Percentiles rank a stretch among this genome's conserved stretches.
Evolutionary conservation across 2,797 vertebrate species (phyloP).

Genomic region (Scleropages formosus): DNA sequence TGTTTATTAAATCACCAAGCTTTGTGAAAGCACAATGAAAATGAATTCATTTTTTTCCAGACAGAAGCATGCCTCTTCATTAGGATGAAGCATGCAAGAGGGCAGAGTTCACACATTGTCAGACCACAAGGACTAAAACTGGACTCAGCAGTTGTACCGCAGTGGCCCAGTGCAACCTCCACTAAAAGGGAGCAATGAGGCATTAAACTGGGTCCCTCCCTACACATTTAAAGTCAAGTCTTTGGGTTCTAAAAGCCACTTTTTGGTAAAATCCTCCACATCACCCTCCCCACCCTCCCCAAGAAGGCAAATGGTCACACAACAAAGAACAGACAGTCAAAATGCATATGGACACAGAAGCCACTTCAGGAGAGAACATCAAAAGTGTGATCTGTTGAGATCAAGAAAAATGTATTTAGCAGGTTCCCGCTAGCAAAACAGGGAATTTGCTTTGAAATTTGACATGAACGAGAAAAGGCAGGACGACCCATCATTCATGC

Average conservation of each 20-base stretch:
- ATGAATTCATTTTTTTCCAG: neutral
- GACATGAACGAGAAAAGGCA: neutral
- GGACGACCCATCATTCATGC: neutral
- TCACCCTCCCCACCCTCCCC: no score
- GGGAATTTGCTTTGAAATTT: neutral
- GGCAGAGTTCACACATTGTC: neutral
- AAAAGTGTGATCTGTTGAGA: neutral
- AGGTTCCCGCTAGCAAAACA: neutral
- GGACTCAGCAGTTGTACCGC: neutral
- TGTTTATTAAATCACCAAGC: neutral
- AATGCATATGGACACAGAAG: neutral
- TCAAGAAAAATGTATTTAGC: neutral
- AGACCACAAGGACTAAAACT: neutral
- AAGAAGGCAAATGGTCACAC: no score
- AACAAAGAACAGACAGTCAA: neutral
- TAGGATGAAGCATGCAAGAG: neutral
- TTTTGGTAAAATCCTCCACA: no score
- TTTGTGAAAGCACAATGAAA: no score
- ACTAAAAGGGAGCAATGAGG: no score
- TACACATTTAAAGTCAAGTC: no score
- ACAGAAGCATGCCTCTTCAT: neutral
- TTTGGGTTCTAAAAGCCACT: no score
- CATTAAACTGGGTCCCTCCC: no score
- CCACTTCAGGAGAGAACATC: neutral
- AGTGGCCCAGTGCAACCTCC: no score